Evolutionary conservation across 2,797 vertebrate genomes (phyloP), one percentile per base, ranked within the genome.

Genomic region (Gallinago nigripennis): DNA sequence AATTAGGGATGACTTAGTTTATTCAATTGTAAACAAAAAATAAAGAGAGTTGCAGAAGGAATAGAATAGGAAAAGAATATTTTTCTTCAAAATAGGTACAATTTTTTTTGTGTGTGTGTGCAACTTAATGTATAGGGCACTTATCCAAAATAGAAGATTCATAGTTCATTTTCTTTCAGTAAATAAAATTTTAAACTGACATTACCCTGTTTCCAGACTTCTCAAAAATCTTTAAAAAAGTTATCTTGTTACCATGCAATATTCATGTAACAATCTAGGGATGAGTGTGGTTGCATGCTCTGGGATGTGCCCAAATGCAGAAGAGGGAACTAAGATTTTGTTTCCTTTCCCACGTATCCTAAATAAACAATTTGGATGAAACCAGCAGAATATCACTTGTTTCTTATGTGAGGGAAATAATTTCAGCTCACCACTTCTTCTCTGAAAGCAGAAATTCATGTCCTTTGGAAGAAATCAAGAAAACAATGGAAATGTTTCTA

Each of bases 41-140:
- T 27, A 66, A 61, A 80, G 8, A 64, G 3, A 16, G 45, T 6
- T 35, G 66, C 8, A 28, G 45, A 71, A 71, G 30, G n/a, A 7
- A 50, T 12, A 4, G 13, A 88, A 43, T 18, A 4, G n/a, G 68
- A 37, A 43, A 46, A 50, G 1, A n/a, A 6, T 46, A 4, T 33
- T 64, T 82, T 85, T 43, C 11, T 80, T 82, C 9, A 28, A 53
- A 11, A 4, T 35, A 21, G 8, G 4, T n/a, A 60, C 6, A 28
- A 1, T 4, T n/a, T 45, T 43, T 54, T 8, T 41, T 6, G 24
- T 16, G 48, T 53, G 51, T 16, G 25, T 6, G 4, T 2, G 4
- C 25, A 64, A 51, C 3, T 4, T 70, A 43, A n/a, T 10, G 6
- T 61, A 43, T 18, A 14, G 4, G 5, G 1, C 24, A 53, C 3